These are phyloP conservation scores for Noctua pronuba DNA, from an alignment of 2,888 invertebrate genomes.

Conservation along the genomic window DNA sequence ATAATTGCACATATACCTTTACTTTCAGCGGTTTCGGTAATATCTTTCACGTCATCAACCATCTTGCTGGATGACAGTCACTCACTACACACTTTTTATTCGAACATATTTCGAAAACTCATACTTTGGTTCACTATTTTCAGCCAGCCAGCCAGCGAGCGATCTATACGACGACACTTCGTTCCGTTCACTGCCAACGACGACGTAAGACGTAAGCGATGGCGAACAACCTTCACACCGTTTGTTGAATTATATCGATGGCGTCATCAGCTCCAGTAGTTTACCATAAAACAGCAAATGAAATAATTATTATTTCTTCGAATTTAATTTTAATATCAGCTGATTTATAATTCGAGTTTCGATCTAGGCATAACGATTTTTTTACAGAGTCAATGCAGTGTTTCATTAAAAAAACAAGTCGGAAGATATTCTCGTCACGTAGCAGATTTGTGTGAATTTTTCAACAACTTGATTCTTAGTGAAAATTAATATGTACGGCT, in stretches of 20 bases:
- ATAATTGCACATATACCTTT: conserved; percentile 89
- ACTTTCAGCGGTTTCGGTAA: conserved; percentile 89
- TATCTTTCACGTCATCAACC: conserved; percentile 90
- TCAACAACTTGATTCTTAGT: neutral
- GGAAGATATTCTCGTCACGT: conserved; percentile 44
- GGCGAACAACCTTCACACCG: conserved; percentile 73
- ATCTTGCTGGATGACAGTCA: conserved; percentile 90
- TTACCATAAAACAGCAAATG: conserved; percentile 27
- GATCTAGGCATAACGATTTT: conserved; percentile 44
- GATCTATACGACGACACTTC: conserved; percentile 89
- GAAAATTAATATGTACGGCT: rapidly evolving
- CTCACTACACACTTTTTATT: conserved; percentile 90
- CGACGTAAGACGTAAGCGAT: conserved; percentile 79
- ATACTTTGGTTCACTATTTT: conserved; percentile 90
- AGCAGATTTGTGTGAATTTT: neutral
- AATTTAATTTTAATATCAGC: conserved; percentile 42
- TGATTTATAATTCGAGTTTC: conserved; percentile 40
- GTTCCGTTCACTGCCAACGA: conserved; percentile 89
- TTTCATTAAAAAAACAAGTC: conserved; percentile 26
- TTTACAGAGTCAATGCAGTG: conserved; percentile 33
- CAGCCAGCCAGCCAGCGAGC: conserved; percentile 89
- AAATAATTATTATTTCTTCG: conserved; percentile 20
- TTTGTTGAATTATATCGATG: conserved; percentile 70
- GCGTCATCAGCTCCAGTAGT: conserved; percentile 60
- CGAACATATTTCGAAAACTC: conserved; percentile 90